Evolutionary conservation across 2,797 vertebrate species (phyloP).

Genomic region (Platyrinchus mystaceus): DNA sequence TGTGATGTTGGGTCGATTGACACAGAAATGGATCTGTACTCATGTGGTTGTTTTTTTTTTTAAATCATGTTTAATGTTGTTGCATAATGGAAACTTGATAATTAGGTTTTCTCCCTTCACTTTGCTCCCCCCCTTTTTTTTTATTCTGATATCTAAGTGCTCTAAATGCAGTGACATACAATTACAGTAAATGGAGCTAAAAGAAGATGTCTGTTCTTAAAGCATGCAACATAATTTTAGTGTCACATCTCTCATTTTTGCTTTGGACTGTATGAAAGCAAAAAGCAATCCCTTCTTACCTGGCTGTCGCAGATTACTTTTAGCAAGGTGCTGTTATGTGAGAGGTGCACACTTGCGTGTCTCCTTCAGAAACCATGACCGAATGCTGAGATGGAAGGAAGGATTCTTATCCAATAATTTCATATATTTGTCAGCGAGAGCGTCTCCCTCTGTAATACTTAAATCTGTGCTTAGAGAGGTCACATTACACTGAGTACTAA

Average conservation of each 20-base stretch:
- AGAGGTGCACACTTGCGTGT: neutral
- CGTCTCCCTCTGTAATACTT: neutral
- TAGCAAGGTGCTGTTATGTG: neutral
- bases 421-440: slow-evolving; percentile 16
- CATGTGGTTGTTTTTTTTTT: no score
- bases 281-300: neutral
- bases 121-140: neutral
- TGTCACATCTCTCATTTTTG: neutral
- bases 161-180: neutral
- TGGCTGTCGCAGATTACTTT: neutral
- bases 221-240: neutral
- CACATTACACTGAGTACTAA: neutral
- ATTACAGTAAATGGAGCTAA: neutral
- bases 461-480: slow-evolving; percentile 23
- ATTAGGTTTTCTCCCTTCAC: neutral
- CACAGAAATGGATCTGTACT: neutral
- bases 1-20: neutral
- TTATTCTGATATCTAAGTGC: neutral
- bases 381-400: slow-evolving; percentile 31
- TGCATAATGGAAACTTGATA: neutral
- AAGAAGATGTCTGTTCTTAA: neutral
- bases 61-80: neutral
- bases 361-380: slow-evolving; percentile 23
- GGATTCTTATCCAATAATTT: slow-evolving; percentile 45
- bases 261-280: neutral